Evolutionary conservation across 2,888 invertebrate species (phyloP), one percentile per base, ranked within the genome.

Genomic region (Strigamia transsilvanica): DNA sequence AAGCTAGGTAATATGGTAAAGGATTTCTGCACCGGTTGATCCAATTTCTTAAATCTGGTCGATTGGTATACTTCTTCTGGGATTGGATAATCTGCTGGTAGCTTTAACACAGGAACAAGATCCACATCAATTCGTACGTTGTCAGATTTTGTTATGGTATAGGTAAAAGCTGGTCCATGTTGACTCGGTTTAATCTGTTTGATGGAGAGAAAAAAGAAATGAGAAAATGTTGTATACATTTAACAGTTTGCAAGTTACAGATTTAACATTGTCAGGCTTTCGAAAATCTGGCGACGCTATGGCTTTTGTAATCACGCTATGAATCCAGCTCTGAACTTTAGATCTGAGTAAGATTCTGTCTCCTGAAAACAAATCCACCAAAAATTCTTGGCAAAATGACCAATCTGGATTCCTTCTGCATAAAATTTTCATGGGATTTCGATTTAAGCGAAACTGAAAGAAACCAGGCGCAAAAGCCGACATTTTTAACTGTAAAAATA

Each of bases 81-180:
- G 3, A 10, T 9, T 21, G n/a, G 18, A 21, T 42, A 18, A 80
- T 10, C 15, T 15, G n/a, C 12, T 41, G 38, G 38, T 6, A 38
- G 6, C 1, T n/a, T 38, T n/a, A 80, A 46, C 0, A 80, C 80
- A 21, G 80, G 41, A n/a, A 42, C 46, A 13, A 80, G 15, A 80
- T 80, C 80, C 41, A 80, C 42, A 80, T 41, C 41, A 3, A 80
- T 42, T 42, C 15, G n/a, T 10, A 1, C 15, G 0, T 41, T 41
- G 13, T 46, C 18, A 15, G 3, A 0, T 46, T 46, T 80, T 41
- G 38, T 2, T 15, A 80, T 80, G 41, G 6, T n/a, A 3, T 23
- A 80, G 1, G 80, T 80, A 41, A 80, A 80, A 13, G 80, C 41
- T n/a, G 41, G 80, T 42, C 42, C 41, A 80, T 23, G 2, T 61